A percentile compares a stretch with the other conserved stretches of the same genome.
Evolutionary conservation across 2,888 invertebrate species (phyloP).

Genomic region (Dryococelus australis): DNA sequence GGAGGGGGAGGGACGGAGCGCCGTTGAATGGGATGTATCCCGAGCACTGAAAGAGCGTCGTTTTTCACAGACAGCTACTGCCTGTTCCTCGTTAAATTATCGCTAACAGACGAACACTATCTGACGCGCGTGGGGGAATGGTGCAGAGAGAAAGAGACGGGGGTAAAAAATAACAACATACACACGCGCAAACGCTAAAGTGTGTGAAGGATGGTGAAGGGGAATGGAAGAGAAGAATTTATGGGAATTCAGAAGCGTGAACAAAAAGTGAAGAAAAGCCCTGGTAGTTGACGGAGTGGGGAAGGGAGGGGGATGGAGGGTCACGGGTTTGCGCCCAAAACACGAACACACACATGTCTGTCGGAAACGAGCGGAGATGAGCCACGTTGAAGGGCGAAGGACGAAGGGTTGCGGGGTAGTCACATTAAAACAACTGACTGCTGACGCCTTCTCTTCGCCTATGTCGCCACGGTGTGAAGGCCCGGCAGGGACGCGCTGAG

Average conservation of each 20-base stretch:
- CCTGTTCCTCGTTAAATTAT: slow-evolving; percentile 11
- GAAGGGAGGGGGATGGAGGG: neutral
- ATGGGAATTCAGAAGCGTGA: neutral
- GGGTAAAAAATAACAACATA: neutral
- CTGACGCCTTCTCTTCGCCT: neutral
- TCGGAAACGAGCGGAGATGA: neutral
- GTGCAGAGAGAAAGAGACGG: neutral
- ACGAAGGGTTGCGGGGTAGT: too few relatives aligned
- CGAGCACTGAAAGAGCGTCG: neutral
- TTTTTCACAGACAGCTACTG: neutral
- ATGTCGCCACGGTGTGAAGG: neutral
- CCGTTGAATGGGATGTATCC: too few relatives aligned
- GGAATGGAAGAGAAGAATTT: neutral
- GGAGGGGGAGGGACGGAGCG: too few relatives aligned
- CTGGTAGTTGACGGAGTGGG: too few relatives aligned
- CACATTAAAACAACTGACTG: neutral
- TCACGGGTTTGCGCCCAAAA: neutral
- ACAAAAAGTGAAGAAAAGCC: neutral
- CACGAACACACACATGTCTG: neutral
- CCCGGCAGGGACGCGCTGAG: neutral
- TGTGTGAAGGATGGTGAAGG: neutral
- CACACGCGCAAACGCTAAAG: neutral
- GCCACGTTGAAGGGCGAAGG: neutral
- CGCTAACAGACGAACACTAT: slow-evolving; percentile 7
- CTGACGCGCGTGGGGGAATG: neutral